phyloP scores from a whole-genome alignment of 2,888 invertebrate genomes.

The Drosophila monieri region DNA sequence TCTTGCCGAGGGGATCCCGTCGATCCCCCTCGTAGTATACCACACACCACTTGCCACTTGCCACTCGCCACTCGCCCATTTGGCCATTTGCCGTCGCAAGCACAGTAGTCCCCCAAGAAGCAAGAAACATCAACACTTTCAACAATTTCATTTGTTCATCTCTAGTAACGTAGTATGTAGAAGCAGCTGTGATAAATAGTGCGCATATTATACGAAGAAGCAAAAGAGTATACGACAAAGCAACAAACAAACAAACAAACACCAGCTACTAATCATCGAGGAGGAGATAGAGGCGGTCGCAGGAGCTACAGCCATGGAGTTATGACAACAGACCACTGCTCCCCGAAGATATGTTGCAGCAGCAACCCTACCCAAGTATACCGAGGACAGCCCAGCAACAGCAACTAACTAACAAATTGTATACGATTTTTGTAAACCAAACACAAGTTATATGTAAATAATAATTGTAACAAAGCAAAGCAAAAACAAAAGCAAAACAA shows the following conservation, averaged over 20 bases:
- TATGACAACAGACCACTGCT: slow-evolving; percentile 38
- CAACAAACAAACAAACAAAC: slow-evolving; percentile 20
- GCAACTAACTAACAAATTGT: slow-evolving; percentile 69
- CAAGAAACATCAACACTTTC: slow-evolving; percentile 35
- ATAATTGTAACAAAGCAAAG: slow-evolving; percentile 50
- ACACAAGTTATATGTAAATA: slow-evolving; percentile 76
- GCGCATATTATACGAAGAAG: slow-evolving; percentile 76
- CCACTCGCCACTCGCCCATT: slow-evolving; percentile 10
- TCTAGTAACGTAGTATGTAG: slow-evolving; percentile 72
- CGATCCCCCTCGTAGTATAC: slow-evolving; percentile 45
- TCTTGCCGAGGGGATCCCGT: slow-evolving; percentile 44
- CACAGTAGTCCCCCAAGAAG: slow-evolving; percentile 7
- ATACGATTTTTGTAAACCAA: slow-evolving; percentile 79
- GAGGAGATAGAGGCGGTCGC: slow-evolving; percentile 18
- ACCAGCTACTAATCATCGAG: slow-evolving; percentile 8
- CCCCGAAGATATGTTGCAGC: slow-evolving; percentile 37
- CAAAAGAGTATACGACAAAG: slow-evolving; percentile 70
- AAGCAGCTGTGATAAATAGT: slow-evolving; percentile 80
- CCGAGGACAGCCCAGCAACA: slow-evolving; percentile 46
- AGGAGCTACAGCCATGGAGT: slow-evolving; percentile 41
- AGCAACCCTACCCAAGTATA: slow-evolving; percentile 50
- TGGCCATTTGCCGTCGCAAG: slow-evolving; percentile 62
- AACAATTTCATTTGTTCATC: slow-evolving; percentile 65
- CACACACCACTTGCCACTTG: too few relatives aligned
- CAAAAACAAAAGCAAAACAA: slow-evolving; percentile 30